phyloP scores from a whole-genome alignment of 2,888 invertebrate genomes.

The Brachynemurus nebulosus region DNA sequence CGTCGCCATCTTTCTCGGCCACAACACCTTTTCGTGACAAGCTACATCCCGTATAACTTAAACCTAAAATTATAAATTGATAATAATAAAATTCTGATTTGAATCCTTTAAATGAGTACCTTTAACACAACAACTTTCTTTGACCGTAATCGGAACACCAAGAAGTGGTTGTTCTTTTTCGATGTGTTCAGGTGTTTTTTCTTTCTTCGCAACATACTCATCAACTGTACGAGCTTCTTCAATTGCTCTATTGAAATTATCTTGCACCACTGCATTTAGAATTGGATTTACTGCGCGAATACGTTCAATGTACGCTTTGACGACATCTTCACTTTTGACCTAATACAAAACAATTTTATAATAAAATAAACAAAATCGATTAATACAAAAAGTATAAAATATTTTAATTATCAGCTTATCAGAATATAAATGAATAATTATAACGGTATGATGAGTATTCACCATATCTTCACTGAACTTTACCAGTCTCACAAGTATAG shows the following conservation, averaged over 20 bases:
- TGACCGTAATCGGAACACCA: constrained; percentile 70
- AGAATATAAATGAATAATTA: background rate
- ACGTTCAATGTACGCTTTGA: constrained; percentile 45
- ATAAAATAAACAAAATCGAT: background rate
- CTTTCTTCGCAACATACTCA: background rate
- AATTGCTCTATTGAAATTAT: constrained; percentile 47
- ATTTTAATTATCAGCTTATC: background rate
- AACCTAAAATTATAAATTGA: constrained; percentile 22
- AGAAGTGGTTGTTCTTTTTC: constrained; percentile 43
- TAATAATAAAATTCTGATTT: too few relatives aligned
- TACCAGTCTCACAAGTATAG: too few relatives aligned
- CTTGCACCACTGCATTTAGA: constrained; percentile 55
- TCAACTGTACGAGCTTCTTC: constrained; percentile 49
- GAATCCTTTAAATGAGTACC: constrained; percentile 39
- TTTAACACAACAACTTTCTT: constrained; percentile 61
- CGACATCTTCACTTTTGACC: constrained; percentile 45
- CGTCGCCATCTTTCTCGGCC: constrained; percentile 36
- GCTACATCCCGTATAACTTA: constrained; percentile 28
- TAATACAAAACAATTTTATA: constrained; percentile 23
- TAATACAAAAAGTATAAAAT: background rate
- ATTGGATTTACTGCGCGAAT: constrained; percentile 49
- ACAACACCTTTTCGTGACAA: constrained; percentile 24
- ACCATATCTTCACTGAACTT: too few relatives aligned
- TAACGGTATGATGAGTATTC: background rate
- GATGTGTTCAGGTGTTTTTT: background rate